Conservation (phyloP, 2,888 invertebrate genomes). For the Cancer borealis region DNA sequence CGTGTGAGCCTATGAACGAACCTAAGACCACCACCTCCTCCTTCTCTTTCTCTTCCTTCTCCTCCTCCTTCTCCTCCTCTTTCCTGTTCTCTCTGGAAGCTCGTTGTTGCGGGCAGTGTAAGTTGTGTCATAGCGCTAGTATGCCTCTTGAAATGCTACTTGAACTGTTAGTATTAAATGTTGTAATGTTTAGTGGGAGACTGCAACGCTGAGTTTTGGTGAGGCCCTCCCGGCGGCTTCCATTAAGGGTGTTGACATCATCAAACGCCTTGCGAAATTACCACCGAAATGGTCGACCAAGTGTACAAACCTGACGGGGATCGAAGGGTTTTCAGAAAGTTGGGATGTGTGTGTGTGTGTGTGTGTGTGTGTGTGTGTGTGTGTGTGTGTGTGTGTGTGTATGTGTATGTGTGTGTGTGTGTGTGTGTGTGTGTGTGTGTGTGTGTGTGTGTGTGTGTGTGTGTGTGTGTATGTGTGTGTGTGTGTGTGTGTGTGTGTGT, state of each 20-base stretch:
- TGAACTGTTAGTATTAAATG: neutral
- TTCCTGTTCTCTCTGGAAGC: neutral
- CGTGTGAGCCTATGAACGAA: too few relatives aligned
- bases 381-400: too few relatives aligned
- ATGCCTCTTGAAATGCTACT: neutral
- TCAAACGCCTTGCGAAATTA: neutral
- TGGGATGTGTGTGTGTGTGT: neutral
- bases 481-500: too few relatives aligned
- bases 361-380: neutral
- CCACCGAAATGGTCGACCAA: neutral
- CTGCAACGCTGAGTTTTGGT: neutral
- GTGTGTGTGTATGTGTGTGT: neutral
- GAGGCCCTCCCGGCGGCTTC: neutral
- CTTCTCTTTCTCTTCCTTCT: neutral
- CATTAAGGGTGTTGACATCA: conserved; percentile 15
- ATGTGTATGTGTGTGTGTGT: neutral
- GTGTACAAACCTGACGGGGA: neutral
- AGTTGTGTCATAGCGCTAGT: neutral
- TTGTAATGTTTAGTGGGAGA: neutral
- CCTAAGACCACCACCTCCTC: neutral
- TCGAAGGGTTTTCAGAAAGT: neutral
- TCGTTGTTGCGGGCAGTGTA: neutral
- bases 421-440: neutral
- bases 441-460: neutral
- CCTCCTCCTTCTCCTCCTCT: neutral